Evolutionary conservation across 2,797 vertebrate genomes (phyloP), one percentile per base, ranked within the genome.

Genomic region (Chrosomus eos): DNA sequence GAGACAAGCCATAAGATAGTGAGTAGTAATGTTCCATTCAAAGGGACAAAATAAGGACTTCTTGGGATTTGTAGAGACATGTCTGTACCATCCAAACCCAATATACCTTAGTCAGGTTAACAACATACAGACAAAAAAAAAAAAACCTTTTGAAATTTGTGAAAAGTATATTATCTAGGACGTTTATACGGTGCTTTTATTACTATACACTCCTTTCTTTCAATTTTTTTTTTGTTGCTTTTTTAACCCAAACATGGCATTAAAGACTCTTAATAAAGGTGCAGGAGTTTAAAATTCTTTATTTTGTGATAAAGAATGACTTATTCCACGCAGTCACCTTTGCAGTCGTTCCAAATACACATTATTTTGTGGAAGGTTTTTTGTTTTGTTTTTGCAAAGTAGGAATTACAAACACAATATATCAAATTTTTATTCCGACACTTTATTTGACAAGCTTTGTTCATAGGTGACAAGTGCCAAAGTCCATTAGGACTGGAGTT

Each of bases 401-500:
- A 19, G 23, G 10, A 26, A 23, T 58, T 4, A 58, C n/a, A 60
- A 72, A 45, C 23, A 28, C 38, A 19, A 38, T 3, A 16, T 40
- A n/a, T 67, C 31, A 31, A 38, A 38, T 11, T 53, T 31, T 4
- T 10, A 83, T 38, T 10, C 14, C 10, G 13, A 43, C 19, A 31
- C 7, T 55, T 43, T 58, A 67, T 77, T 77, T 53, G 58, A 87
- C 58, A 88, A 86, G 90, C 88, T 19, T 89, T 89, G 88, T 91
- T 92, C 55, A 90, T 87, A 87, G 89, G 31, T 85, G 87, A 87
- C 86, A 88, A 83, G 67, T 80, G 70, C 6, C 68, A 72, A 80
- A 91, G 85, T 92, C 88, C 87, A 92, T 93, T 92, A 92, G 87
- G 72, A 83, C 77, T 74, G 55, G 80, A 85, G 83, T 62, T 87